Evolutionary conservation across 2,797 vertebrate species (phyloP).

Genomic region (Molossus alvarezi): DNA sequence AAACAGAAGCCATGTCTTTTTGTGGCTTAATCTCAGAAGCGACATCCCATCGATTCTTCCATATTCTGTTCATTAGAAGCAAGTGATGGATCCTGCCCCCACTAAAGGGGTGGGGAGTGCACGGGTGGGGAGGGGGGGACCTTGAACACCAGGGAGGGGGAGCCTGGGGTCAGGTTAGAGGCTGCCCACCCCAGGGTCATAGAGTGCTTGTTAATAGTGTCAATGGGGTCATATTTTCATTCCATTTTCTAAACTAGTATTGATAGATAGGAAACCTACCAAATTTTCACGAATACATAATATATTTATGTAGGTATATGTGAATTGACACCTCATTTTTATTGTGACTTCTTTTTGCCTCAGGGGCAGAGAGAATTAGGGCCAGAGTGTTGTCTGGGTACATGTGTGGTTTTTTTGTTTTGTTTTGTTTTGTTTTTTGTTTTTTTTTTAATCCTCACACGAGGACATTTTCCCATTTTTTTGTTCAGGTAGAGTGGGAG

Average conservation of each 20-base stretch:
- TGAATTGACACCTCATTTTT: not conserved
- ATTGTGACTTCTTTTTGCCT: not conserved
- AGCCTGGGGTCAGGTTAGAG: rapidly evolving
- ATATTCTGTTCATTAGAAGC: not conserved
- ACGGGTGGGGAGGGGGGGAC: too few relatives aligned
- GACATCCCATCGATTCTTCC: rapidly evolving
- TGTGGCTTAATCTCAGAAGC: not conserved
- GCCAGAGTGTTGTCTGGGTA: too few relatives aligned
- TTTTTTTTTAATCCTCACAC: too few relatives aligned
- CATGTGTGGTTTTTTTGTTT: rapidly evolving
- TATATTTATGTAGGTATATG: rapidly evolving
- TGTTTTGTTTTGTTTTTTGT: too few relatives aligned
- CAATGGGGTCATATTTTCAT: not conserved
- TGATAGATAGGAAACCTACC: not conserved
- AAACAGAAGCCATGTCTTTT: not conserved
- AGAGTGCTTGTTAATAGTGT: rapidly evolving
- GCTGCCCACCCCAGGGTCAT: not conserved
- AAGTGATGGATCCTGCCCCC: not conserved
- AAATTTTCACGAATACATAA: not conserved
- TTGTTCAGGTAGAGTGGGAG: too few relatives aligned
- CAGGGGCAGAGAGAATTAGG: not conserved
- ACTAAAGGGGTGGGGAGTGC: rapidly evolving
- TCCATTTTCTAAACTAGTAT: not conserved
- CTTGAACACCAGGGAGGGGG: rapidly evolving
- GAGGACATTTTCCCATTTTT: too few relatives aligned